Conservation (phyloP, 53 echinoderm and acorn worm genomes). For the Arbacia lixula region DNA sequence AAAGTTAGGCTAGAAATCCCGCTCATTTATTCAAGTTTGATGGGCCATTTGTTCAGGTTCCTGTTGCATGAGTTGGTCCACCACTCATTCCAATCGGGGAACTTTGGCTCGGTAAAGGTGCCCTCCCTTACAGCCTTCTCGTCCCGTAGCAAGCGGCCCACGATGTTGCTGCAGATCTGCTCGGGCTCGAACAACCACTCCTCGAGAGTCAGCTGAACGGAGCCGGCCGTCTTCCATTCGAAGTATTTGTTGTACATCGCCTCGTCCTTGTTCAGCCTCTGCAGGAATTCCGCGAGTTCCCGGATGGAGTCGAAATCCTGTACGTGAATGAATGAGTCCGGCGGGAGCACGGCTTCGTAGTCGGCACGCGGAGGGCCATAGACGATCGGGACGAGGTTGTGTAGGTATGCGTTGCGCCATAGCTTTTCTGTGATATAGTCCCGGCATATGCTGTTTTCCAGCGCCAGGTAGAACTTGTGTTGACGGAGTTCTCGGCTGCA, state of each 20-base stretch:
- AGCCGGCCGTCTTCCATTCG: conserved; percentile 53
- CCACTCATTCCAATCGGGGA: conserved; percentile 30
- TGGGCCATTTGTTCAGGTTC: not conserved
- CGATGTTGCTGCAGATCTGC: conserved; percentile 17
- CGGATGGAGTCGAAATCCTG: conserved; percentile 33
- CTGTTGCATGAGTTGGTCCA: conserved; percentile 35
- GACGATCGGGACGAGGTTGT: conserved; percentile 44
- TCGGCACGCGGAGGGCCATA: conserved; percentile 25
- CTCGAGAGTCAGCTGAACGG: conserved; percentile 22
- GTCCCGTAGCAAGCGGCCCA: conserved; percentile 2
- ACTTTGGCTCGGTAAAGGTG: not conserved
- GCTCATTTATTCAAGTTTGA: conserved; percentile 7
- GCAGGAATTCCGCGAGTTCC: conserved; percentile 36
- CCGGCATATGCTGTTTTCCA: conserved; percentile 51
- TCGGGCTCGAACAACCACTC: conserved; percentile 17
- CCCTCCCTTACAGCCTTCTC: conserved; percentile 18
- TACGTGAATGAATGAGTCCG: conserved; percentile 50
- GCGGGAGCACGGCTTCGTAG: conserved; percentile 45
- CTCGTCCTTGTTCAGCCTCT: conserved; percentile 29
- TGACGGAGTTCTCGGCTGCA: conserved; percentile 28
- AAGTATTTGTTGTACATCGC: conserved; percentile 47
- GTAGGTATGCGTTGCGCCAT: conserved; percentile 36
- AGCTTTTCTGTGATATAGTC: conserved; percentile 57
- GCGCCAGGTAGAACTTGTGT: conserved; percentile 47
- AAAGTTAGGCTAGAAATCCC: no score